A percentile compares a stretch with the other conserved stretches of the same genome.
These are phyloP conservation scores for Caenorhabditis parvicauda DNA, from an alignment of 2,888 invertebrate species.

Conservation along the genomic window DNA sequence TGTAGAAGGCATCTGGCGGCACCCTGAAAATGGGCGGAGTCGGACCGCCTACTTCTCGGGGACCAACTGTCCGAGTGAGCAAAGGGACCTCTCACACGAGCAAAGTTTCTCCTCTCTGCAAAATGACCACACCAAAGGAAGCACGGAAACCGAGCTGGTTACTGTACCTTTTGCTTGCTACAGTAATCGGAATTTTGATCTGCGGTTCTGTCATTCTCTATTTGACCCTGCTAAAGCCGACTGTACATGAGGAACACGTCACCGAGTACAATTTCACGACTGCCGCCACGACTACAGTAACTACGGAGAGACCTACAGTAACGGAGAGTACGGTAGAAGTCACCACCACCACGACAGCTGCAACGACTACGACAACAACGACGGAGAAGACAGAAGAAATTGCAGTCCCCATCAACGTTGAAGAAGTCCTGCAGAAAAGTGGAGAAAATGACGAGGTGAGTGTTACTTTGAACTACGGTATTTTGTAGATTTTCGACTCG, in stretches of 20 bases:
- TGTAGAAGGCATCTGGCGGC: no score
- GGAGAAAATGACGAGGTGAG: no score
- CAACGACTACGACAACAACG: not conserved
- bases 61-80: no score
- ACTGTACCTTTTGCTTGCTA: conserved; percentile 6
- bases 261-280: not conserved
- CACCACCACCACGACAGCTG: not conserved
- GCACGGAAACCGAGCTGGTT: conserved; percentile 16
- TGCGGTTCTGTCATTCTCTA: conserved; percentile 14
- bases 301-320: not conserved
- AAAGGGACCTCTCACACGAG: no score
- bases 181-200: conserved; percentile 11
- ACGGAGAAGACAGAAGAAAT: not conserved
- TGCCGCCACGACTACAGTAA: conserved; percentile 1
- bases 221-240: conserved; percentile 5
- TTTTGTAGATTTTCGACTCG: no score
- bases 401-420: not conserved
- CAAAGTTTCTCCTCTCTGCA: no score
- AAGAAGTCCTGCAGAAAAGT: no score
- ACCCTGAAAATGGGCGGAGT: no score
- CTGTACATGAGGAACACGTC: not conserved
- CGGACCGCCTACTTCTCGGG: no score
- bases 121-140: conserved; percentile 13
- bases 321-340: not conserved
- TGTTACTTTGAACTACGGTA: no score